phyloP scores from a whole-genome alignment of 30 jellyfish, hydroid and myxozoan genomes.

The Cassiopea xamachana region DNA sequence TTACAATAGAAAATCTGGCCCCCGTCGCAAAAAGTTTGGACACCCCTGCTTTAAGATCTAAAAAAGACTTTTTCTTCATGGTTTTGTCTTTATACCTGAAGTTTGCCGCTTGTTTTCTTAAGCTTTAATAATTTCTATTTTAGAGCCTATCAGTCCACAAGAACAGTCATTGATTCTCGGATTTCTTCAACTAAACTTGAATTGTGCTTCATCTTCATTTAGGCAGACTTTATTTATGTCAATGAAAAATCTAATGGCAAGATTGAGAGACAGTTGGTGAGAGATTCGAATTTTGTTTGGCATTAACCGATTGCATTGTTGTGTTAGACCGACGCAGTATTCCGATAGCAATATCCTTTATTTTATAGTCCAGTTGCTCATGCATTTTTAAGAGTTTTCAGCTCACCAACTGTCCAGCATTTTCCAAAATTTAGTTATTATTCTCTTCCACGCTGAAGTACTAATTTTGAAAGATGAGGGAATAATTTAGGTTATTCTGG shows the following conservation, averaged over 20 bases:
- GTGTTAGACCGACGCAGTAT: neutral
- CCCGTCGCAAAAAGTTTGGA: no score
- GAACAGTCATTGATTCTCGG: slow-evolving; percentile 57
- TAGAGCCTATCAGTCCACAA: slow-evolving; percentile 67
- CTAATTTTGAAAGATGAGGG: neutral
- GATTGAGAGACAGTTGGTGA: slow-evolving; percentile 85
- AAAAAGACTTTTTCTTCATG: neutral
- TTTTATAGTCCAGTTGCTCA: neutral
- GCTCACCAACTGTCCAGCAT: neutral
- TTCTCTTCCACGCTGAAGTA: neutral
- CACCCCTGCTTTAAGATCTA: no score
- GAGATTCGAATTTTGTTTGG: neutral
- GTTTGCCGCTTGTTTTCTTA: neutral
- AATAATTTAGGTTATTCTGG: no score
- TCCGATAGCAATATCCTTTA: no score
- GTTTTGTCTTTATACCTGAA: neutral
- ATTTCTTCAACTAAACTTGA: slow-evolving; percentile 55
- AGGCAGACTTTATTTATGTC: slow-evolving; percentile 77
- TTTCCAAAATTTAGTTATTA: no score
- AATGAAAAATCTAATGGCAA: slow-evolving; percentile 61
- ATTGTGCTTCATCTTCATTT: slow-evolving; percentile 82
- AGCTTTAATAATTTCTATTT: neutral
- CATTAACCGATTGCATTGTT: neutral
- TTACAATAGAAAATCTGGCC: no score
- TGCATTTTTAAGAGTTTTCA: neutral